A percentile compares a stretch with the other conserved stretches of the same genome.
phyloP scores from a whole-genome alignment of 2,797 vertebrate species.

The Helarctos malayanus region DNA sequence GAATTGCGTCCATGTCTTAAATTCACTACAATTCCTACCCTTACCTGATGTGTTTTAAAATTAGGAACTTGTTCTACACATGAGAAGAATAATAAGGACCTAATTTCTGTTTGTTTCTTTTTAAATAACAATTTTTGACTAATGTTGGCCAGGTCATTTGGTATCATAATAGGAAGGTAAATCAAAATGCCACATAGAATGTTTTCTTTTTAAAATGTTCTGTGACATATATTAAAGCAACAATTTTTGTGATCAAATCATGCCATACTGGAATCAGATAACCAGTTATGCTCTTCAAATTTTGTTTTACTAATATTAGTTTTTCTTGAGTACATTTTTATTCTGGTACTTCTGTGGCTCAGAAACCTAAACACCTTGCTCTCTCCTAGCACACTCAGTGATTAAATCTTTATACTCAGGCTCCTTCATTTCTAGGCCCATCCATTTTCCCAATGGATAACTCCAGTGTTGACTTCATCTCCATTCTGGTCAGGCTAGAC shows the following conservation, averaged over 20 bases:
- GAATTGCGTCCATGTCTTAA: not conserved
- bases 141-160: not conserved
- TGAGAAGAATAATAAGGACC: not conserved
- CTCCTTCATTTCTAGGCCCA: not conserved
- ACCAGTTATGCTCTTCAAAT: not conserved
- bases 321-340: not conserved
- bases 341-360: not conserved
- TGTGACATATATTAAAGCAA: not conserved
- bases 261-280: not conserved
- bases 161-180: not conserved
- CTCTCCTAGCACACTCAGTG: not conserved
- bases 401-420: not conserved
- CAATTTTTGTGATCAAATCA: not conserved
- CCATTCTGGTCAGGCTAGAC: not conserved
- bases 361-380: not conserved
- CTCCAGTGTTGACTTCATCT: not conserved
- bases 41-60: conserved; percentile 33
- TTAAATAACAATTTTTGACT: not conserved
- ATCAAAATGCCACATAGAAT: not conserved
- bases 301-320: not conserved
- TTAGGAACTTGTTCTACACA: not conserved
- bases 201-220: conserved; percentile 22
- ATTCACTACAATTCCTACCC: not conserved
- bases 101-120: not conserved
- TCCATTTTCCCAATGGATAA: not conserved